phyloP scores from a whole-genome alignment of 2,888 invertebrate species.

The Eulithis testata region DNA sequence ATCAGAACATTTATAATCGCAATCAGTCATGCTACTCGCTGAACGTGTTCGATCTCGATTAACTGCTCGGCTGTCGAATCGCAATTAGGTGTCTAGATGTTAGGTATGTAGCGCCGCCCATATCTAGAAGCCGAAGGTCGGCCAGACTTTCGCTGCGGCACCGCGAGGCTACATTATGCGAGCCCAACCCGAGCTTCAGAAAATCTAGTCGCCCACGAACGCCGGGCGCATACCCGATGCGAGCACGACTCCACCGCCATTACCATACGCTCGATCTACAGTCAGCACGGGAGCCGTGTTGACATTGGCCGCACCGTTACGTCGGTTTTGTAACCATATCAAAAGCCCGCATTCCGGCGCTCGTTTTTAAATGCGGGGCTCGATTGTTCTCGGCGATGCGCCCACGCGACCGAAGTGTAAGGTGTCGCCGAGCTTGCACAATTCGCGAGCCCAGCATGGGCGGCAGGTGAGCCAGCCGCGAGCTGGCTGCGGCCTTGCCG shows the following conservation, averaged over 20 bases:
- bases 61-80: constrained; percentile 51
- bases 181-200: constrained; percentile 70
- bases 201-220: constrained; percentile 77
- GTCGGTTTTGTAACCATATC: constrained; percentile 78
- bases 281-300: constrained; percentile 70
- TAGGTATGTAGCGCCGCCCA: constrained; percentile 70
- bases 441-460: constrained; percentile 49
- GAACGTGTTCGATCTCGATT: constrained; percentile 44
- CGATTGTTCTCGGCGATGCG: constrained; percentile 69
- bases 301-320: constrained; percentile 80
- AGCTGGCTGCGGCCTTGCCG: constrained; percentile 58
- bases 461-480: constrained; percentile 60
- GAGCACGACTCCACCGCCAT: constrained; percentile 55
- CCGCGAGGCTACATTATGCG: constrained; percentile 63
- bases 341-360: constrained; percentile 76
- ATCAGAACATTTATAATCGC: constrained; percentile 43
- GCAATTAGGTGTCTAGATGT: constrained; percentile 68
- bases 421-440: constrained; percentile 71
- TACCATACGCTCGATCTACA: constrained; percentile 72
- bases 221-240: constrained; percentile 59
- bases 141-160: constrained; percentile 78
- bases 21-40: constrained; percentile 41
- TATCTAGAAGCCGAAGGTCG: constrained; percentile 80
- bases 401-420: constrained; percentile 66
- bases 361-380: constrained; percentile 66